Base-by-base conservation (phyloP, 2,888 invertebrate genomes). In the Nymphalis urticae region DNA sequence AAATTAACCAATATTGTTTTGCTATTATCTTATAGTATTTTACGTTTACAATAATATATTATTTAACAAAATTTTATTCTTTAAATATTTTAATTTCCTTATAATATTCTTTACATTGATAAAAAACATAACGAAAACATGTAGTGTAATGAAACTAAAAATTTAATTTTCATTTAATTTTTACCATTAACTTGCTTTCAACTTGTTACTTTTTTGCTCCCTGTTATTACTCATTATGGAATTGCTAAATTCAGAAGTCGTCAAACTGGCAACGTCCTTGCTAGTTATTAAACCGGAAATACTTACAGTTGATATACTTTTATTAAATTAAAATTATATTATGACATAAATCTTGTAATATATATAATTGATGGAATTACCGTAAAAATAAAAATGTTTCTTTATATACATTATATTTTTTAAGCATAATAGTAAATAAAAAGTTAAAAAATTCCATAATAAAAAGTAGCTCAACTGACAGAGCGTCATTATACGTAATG, bases 401-500 rank as follows among this genome's bases (percentile, higher is more conserved):
- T 62, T n/a, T 50, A 10, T 1, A 47, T 51, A 48, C 7, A 7
- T 21, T n/a, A 36, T 9, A 24, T 67, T 67, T 62, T 24, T 36
- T 42, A 16, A 16, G 3, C 9, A 17, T 24, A 13, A n/a, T n/a
- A 4, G 36, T 58, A 58, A 19, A 8, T 50, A 24, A 17, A 47
- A 42, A 24, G 59, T 54, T 7, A 62, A 82, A 87, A 74, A 85
- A 91, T 90, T 90, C 90, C 88, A 74, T 50, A 64, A 66, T 5
- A 75, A 85, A 83, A 77, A 88, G 89, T 80, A 73, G 60, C 68
- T 83, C 75, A 77, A 79, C 89, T 93, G 94, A 93, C 82, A 89
- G 88, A 93, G 94, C 94, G 94, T 94, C 94, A 90, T 94, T 92
- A 93, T 94, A 93, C 94, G 94, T 94, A 94, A 94, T 94, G 94